Percentiles rank a stretch among this genome's conserved stretches.
Conservation (phyloP, 2,888 invertebrate genomes). For the Baronia brevicornis region DNA sequence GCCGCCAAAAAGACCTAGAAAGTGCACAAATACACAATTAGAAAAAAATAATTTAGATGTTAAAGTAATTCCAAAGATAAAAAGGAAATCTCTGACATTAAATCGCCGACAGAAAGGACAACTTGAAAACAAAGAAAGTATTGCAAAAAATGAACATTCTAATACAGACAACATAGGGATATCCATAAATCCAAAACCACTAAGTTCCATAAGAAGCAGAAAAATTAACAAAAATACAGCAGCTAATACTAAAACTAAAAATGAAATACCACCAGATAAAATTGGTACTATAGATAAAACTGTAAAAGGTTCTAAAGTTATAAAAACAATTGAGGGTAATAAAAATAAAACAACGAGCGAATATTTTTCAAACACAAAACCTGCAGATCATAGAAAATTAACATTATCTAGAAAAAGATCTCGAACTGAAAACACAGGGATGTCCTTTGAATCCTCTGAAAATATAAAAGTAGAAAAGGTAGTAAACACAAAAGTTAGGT, state of each 20-base stretch:
- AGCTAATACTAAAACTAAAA: slow-evolving; percentile 8
- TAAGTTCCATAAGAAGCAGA: slow-evolving; percentile 16
- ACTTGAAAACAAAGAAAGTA: slow-evolving; percentile 29
- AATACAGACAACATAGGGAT: too few species aligned
- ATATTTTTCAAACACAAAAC: too few species aligned
- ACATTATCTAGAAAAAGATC: slow-evolving; percentile 30
- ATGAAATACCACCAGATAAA: slow-evolving; percentile 10
- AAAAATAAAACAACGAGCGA: too few species aligned
- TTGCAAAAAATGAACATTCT: slow-evolving; percentile 15
- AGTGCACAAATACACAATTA: slow-evolving; percentile 18
- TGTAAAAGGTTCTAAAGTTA: slow-evolving; percentile 10
- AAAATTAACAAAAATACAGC: slow-evolving; percentile 11
- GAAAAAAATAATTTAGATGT: slow-evolving; percentile 7
- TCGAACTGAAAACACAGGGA: slow-evolving; percentile 26
- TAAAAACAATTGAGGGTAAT: too few species aligned
- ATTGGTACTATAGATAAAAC: slow-evolving; percentile 8
- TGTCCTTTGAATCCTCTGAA: slow-evolving; percentile 2
- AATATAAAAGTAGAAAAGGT: slow-evolving; percentile 11
- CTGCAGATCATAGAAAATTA: not conserved
- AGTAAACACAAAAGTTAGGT: slow-evolving; percentile 31
- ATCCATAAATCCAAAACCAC: too few species aligned
- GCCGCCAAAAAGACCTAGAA: slow-evolving; percentile 49
- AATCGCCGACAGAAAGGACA: too few species aligned
- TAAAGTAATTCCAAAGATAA: slow-evolving; percentile 10
- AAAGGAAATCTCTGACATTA: slow-evolving; percentile 17